These are phyloP conservation scores for Mya arenaria DNA, from an alignment of 1,140 invertebrate genomes.

Conservation along the genomic window DNA sequence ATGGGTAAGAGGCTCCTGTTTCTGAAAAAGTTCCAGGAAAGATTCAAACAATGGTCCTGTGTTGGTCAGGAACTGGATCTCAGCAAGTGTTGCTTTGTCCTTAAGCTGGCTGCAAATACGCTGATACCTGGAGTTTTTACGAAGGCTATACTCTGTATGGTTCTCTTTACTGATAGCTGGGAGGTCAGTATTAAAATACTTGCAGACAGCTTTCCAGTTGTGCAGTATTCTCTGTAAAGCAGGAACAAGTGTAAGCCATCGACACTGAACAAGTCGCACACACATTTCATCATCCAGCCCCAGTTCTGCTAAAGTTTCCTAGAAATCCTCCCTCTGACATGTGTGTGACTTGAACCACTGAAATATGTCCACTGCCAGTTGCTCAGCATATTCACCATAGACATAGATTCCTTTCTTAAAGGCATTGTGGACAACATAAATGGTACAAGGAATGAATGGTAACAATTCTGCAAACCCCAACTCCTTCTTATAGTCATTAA, in stretches of 20 bases:
- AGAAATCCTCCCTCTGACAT: constrained; percentile 65
- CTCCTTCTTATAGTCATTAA: background rate
- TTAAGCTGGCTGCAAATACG: background rate
- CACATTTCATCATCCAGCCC: background rate
- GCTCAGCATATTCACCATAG: constrained; percentile 59
- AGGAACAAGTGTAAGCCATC: constrained; percentile 18
- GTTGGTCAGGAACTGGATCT: background rate
- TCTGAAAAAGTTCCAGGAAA: constrained; percentile 11
- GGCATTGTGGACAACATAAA: background rate
- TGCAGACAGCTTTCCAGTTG: constrained; percentile 19
- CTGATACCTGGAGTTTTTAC: background rate
- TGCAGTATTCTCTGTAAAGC: constrained; percentile 20
- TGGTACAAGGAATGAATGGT: background rate
- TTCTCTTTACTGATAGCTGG: background rate
- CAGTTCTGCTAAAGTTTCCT: constrained; percentile 15
- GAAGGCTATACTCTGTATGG: background rate
- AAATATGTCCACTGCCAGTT: constrained; percentile 61
- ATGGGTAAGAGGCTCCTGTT: constrained; percentile 6
- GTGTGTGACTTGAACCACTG: constrained; percentile 66
- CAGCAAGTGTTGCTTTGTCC: background rate
- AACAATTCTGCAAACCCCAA: background rate
- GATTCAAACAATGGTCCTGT: constrained; percentile 12
- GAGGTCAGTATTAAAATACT: constrained; percentile 15
- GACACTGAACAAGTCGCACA: constrained; percentile 8
- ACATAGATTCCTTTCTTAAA: constrained; percentile 59